Evolutionary conservation across 2,888 invertebrate genomes (phyloP).

Genomic region (Pinctada fucata): DNA sequence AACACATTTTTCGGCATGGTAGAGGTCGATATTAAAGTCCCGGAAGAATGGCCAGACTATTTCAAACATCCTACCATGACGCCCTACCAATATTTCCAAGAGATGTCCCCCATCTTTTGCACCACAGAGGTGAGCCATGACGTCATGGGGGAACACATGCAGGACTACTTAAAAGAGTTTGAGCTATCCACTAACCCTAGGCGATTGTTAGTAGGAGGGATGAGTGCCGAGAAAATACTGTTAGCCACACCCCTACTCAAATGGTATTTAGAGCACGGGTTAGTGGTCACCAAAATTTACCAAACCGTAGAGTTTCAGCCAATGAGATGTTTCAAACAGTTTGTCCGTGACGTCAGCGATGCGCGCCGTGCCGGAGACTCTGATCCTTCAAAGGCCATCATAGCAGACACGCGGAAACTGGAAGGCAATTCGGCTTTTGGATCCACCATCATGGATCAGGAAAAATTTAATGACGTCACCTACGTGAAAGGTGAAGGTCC

Average conservation of each 20-base stretch:
- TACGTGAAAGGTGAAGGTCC: slow-evolving; percentile 44
- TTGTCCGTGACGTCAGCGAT: slow-evolving; percentile 33
- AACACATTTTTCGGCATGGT: slow-evolving; percentile 38
- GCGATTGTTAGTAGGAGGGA: slow-evolving; percentile 39
- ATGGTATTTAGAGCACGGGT: slow-evolving; percentile 6
- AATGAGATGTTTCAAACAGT: slow-evolving; percentile 36
- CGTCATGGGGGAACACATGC: slow-evolving; percentile 11
- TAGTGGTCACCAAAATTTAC: slow-evolving; percentile 32
- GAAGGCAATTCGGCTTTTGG: slow-evolving; percentile 18
- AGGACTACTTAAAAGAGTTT: slow-evolving; percentile 4
- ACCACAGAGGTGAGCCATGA: not conserved
- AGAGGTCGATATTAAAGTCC: slow-evolving; percentile 9
- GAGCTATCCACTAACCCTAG: slow-evolving; percentile 27
- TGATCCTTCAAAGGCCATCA: slow-evolving; percentile 26
- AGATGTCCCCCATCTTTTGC: slow-evolving; percentile 20
- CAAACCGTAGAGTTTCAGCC: slow-evolving; percentile 43
- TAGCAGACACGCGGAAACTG: slow-evolving; percentile 39
- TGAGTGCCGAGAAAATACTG: slow-evolving; percentile 30
- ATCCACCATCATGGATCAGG: slow-evolving; percentile 47
- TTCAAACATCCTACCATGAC: not conserved
- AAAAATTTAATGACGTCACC: slow-evolving; percentile 33
- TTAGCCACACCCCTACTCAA: slow-evolving; percentile 4
- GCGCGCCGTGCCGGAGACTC: slow-evolving; percentile 33
- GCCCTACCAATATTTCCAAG: slow-evolving; percentile 10
- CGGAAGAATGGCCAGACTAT: slow-evolving; percentile 28